Evolutionary conservation across 2,888 invertebrate species (phyloP), one percentile per base, ranked within the genome.

Genomic region (Cabera pusaria): DNA sequence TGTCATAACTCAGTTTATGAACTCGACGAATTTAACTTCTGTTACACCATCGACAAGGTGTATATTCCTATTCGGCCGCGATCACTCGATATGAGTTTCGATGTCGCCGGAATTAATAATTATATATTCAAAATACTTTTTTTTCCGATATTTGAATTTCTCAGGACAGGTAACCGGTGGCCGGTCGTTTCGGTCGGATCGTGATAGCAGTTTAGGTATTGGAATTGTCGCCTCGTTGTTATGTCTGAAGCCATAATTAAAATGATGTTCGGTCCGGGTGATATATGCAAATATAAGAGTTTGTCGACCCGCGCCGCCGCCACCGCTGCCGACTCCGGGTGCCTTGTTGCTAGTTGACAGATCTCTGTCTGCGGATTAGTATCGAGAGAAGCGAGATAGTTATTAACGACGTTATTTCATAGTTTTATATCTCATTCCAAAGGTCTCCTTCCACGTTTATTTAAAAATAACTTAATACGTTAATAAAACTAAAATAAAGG

Each of bases 161-260:
- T 64, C 44, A 51, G 70, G 76, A 86, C 87, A 87, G 87, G 86
- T 87, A 85, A 83, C 72, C 42, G 61, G n/a, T n/a, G n/a, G 65
- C 56, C 63, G 66, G 69, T 67, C n/a, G 59, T 59, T 65, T 56
- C 63, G 65, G 69, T 72, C 58, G 52, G 55, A 37, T 39, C 19
- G 27, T 59, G 54, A 44, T 41, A 56, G 52, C 59, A 46, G 55
- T 44, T 45, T 60, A 57, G 59, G 60, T 63, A 56, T 59, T 44
- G 53, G 38, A 41, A 46, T 21, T 32, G 43, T 49, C 41, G 42
- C 27, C 48, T 49, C 29, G 42, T 17, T 26, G 51, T 49, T 44
- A 52, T 59, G 57, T 66, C 61, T 26, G 48, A 49, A 55, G 47
- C 53, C 64, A 61, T 67, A 60, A 71, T 68, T 63, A 71, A 64